phyloP scores from a whole-genome alignment of 1,140 invertebrate species.

The Laupala kohalensis region DNA sequence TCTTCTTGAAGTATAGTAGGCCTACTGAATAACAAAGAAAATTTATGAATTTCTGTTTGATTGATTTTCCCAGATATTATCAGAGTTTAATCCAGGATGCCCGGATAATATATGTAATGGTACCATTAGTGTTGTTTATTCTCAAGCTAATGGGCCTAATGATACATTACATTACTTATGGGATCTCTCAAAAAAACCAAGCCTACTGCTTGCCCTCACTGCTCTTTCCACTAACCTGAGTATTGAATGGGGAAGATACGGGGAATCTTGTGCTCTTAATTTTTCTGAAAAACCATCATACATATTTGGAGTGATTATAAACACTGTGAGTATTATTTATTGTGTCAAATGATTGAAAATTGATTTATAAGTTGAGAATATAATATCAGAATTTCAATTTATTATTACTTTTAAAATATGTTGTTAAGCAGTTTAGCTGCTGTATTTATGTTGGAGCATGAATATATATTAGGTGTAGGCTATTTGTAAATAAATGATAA shows the following conservation, averaged over 20 bases:
- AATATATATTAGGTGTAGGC: too few species aligned
- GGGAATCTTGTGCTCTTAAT: constrained; percentile 24
- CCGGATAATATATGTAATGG: constrained; percentile 17
- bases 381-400: too few species aligned
- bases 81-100: constrained; percentile 8
- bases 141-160: constrained; percentile 32
- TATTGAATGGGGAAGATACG: constrained; percentile 29
- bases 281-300: constrained; percentile 34
- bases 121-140: constrained; percentile 31
- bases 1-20: too few species aligned
- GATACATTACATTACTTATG: constrained; percentile 44
- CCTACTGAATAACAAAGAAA: neutral
- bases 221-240: constrained; percentile 27
- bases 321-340: constrained; percentile 40
- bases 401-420: too few species aligned
- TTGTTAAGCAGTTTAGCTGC: too few species aligned
- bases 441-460: too few species aligned
- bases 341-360: too few species aligned
- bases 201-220: constrained; percentile 34
- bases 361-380: too few species aligned
- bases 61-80: constrained; percentile 1
- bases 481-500: too few species aligned
- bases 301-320: constrained; percentile 36
- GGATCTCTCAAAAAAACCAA: constrained; percentile 41
- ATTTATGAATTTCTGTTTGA: neutral